Evolutionary conservation across 2,797 vertebrate species (phyloP).

Genomic region (Gambelia wislizenii): DNA sequence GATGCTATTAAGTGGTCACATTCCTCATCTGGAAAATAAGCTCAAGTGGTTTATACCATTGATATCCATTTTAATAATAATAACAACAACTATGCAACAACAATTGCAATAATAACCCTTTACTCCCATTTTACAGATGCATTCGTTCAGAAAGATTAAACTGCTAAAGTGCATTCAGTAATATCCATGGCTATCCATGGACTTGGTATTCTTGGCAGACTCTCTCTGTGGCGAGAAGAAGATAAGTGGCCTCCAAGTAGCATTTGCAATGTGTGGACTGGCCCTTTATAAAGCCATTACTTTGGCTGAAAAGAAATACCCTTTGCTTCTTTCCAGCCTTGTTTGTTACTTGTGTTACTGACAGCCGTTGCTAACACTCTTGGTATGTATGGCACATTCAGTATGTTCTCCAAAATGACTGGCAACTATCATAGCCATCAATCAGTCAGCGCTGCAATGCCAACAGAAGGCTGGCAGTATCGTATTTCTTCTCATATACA

Average conservation of each 20-base stretch:
- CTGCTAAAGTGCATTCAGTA: background rate
- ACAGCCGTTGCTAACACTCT: background rate
- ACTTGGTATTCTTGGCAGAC: background rate
- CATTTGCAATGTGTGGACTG: background rate
- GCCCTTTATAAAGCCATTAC: background rate
- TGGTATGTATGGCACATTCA: constrained; percentile 12
- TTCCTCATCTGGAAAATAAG: background rate
- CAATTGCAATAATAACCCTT: background rate
- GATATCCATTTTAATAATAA: background rate
- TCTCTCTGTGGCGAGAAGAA: background rate
- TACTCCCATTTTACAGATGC: background rate
- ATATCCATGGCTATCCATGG: background rate
- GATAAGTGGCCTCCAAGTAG: background rate
- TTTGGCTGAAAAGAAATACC: background rate
- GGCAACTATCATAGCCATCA: constrained; percentile 13
- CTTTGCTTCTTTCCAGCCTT: background rate
- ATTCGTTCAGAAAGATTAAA: background rate
- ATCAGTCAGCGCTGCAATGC: background rate
- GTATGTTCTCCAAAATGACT: background rate
- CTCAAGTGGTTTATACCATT: background rate
- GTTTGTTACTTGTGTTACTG: constrained; percentile 10
- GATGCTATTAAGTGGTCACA: background rate
- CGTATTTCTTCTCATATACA: background rate
- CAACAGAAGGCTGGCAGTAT: background rate
- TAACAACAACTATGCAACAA: no score